Base-by-base conservation (phyloP, 1,140 invertebrate species). In the Heliconius melpomene region DNA sequence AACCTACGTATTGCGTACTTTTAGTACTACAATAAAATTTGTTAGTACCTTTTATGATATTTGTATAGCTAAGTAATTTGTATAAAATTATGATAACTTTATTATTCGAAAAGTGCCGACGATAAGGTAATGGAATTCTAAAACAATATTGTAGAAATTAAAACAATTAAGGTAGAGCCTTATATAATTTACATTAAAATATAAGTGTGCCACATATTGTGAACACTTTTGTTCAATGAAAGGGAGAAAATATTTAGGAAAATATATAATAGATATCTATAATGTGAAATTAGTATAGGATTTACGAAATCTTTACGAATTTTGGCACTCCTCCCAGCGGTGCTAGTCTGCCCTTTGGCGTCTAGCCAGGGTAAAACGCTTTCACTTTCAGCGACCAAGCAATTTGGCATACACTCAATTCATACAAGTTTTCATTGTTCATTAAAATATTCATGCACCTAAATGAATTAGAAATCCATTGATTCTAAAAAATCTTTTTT, bases 1-100 rank as follows among this genome's bases (percentile, higher is more conserved):
- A 71, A 78, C 82, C 80, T 82, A 82, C 80, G 83, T 86, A 84
- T 82, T 85, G 79, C 81, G 60, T 81, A 84, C 82, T 46, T 85
- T 88, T 85, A 85, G 88, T 87, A 88, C 87, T 84, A 80, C 83
- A 85, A 87, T 90, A 87, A 86, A 84, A 85, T 82, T 84, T 77
- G 78, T 81, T 79, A 80, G 79, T 84, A 74, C 78, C 76, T 77
- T 87, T 86, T 80, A 86, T 80, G 50, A 52, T 70, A 73, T 74
- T 75, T 73, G 40, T 36, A 38, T 74, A 66, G 60, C 60, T 66
- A 26, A 66, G 0, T 66, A 26, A 66, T 54, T 54, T 32, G 16
- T 52, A 54, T 18, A 38, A 74, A 26, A 50, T 73, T 54, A 75
- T 57, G 20, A 57, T 75, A 75, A 54, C 3, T 66, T 66, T 66